Evolutionary conservation across 2,113 vertebrate genomes (phyloP).

Genomic region (Lutjanus erythropterus): DNA sequence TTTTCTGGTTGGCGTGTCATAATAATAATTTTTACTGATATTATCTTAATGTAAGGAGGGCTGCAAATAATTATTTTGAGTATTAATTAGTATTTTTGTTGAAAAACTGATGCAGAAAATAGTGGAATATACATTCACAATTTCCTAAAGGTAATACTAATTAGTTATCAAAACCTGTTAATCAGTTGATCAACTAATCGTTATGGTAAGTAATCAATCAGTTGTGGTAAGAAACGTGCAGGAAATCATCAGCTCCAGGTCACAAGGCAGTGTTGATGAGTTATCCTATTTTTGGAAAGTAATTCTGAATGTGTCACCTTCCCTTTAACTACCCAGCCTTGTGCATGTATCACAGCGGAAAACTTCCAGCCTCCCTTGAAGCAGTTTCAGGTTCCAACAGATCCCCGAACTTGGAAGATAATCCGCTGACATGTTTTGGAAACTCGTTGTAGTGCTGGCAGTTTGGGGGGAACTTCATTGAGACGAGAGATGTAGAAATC

Average conservation of each 20-base stretch:
- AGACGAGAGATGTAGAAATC: neutral
- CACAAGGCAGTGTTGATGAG: neutral
- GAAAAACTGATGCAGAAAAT: too few species aligned
- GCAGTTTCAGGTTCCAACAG: conserved; percentile 8
- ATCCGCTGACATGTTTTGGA: conserved; percentile 2
- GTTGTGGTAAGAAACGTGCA: too few species aligned
- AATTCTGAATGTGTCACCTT: neutral
- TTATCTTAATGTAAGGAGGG: too few species aligned
- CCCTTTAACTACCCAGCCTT: neutral
- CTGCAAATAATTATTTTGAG: too few species aligned
- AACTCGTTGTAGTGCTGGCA: neutral
- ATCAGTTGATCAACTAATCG: too few species aligned
- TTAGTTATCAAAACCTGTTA: too few species aligned
- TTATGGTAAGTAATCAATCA: too few species aligned
- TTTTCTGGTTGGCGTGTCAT: neutral
- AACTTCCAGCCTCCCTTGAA: neutral
- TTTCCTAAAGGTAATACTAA: too few species aligned
- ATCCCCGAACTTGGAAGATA: neutral
- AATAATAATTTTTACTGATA: too few species aligned
- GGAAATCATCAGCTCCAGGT: too few species aligned
- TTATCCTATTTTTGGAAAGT: neutral
- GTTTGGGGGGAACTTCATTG: neutral
- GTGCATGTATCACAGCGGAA: neutral
- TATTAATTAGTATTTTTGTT: too few species aligned
- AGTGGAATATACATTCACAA: too few species aligned